These are phyloP conservation scores for Smutsia temminckii DNA, from an alignment of 2,797 vertebrate genomes.

Conservation along the genomic window DNA sequence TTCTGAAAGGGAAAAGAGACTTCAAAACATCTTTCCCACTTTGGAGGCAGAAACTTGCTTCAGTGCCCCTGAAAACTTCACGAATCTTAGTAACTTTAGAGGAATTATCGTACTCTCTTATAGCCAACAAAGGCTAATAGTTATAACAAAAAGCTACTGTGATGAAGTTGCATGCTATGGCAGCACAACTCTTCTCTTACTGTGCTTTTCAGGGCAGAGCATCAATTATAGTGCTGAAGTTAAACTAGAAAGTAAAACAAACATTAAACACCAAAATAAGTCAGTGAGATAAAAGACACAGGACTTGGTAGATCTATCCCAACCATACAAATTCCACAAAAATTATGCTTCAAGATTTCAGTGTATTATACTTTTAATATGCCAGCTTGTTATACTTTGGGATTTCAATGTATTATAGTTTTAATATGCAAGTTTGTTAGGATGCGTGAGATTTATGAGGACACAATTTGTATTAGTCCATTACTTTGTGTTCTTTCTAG, in stretches of 20 bases:
- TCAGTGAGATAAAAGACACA: neutral
- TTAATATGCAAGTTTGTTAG: neutral
- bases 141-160: neutral
- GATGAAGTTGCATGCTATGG: neutral
- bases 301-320: neutral
- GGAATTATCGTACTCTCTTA: neutral
- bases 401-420: neutral
- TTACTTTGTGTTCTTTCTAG: neutral
- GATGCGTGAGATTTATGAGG: neutral
- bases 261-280: neutral
- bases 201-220: neutral
- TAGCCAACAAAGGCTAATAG: neutral
- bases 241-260: slow-evolving; percentile 19
- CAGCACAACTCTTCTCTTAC: neutral
- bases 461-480: neutral
- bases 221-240: neutral
- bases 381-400: neutral
- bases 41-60: neutral
- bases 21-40: neutral
- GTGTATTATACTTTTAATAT: neutral
- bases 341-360: neutral
- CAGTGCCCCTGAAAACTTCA: neutral
- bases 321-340: slow-evolving; percentile 18
- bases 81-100: neutral
- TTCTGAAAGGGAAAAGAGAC: neutral